Percentiles rank a stretch among this genome's conserved stretches.
These are phyloP conservation scores for Hydropotes inermis DNA, from an alignment of 2,113 vertebrate genomes.

Conservation along the genomic window DNA sequence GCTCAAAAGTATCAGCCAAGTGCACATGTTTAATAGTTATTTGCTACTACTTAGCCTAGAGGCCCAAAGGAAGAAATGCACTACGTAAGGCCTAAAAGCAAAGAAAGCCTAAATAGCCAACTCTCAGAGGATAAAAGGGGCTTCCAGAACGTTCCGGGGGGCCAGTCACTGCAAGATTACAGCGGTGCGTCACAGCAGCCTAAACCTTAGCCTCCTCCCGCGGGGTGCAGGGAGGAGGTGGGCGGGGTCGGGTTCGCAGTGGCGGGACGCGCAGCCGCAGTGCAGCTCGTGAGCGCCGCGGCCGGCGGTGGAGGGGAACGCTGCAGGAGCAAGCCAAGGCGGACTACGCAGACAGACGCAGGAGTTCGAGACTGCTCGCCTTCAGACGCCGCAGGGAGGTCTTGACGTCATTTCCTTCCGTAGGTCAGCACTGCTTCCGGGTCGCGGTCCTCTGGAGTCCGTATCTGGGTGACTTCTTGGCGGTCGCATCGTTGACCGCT, in stretches of 20 bases:
- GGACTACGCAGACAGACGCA: rapidly evolving
- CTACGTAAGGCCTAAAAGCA: neutral
- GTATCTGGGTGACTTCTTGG: slow-evolving; percentile 3
- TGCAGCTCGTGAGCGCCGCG: neutral
- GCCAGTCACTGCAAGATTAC: no score
- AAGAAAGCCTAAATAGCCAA: neutral
- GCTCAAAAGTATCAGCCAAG: neutral
- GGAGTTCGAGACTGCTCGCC: rapidly evolving
- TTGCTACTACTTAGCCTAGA: neutral
- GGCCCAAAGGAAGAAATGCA: neutral
- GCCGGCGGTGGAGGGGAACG: rapidly evolving
- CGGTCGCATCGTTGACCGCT: rapidly evolving
- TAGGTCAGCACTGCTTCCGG: slow-evolving; percentile 34
- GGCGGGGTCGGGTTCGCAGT: rapidly evolving
- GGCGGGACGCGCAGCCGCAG: neutral
- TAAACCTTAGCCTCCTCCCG: rapidly evolving
- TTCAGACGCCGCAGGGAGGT: rapidly evolving
- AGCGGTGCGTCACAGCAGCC: rapidly evolving
- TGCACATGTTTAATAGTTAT: neutral
- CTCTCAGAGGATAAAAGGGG: rapidly evolving
- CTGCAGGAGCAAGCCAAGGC: rapidly evolving
- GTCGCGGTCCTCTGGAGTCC: neutral
- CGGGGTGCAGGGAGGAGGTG: rapidly evolving
- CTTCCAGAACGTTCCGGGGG: neutral
- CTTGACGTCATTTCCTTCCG: slow-evolving; percentile 23